Evolutionary conservation across 2,888 invertebrate species (phyloP), one percentile per base, ranked within the genome.

Genomic region (Drosophila histrio): DNA sequence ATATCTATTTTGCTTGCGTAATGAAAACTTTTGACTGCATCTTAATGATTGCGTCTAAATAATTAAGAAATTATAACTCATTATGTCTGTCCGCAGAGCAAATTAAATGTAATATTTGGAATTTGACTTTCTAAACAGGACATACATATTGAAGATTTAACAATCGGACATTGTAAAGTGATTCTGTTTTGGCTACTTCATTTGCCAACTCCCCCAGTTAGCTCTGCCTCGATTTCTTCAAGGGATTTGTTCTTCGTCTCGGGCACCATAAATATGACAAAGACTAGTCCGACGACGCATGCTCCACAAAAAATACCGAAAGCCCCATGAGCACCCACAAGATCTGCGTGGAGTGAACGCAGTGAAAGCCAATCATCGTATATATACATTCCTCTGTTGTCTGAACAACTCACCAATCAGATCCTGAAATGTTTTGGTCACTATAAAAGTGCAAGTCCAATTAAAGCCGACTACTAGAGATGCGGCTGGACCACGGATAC

Each of bases 401-500:
- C 5, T 9, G 2, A 1, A 0, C 0, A 8, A 63, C 50, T 58
- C 13, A 67, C 67, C 39, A 3, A 67, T 36, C 34, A 67, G 7
- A 30, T 67, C 65, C 26, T 91, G 90, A 77, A 94, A 96, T 34
- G 94, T 94, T 79, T 94, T 95, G 0, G 96, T 96, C 0, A 96
- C 94, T 0, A 96, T 85, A 90, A 96, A 96, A 30, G 95, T 95
- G 72, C 95, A 92, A 9, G 95, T 9, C 96, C 96, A 96, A 90
- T 96, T 97, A 50, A 95, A 93, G 0, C 96, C 93, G 15, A 96
- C 95, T 0, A 95, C 95, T 2, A 96, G 93, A 0, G 96, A 95
- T 19, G 94, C 93, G n/a, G 95, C 95, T 53, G 95, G 92, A 0
- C 94, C 94, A 89, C 96, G 96, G 49, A 96, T 95, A 79, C 96